Base-by-base conservation (phyloP, 2,888 invertebrate genomes). In the Rutpela maculata region DNA sequence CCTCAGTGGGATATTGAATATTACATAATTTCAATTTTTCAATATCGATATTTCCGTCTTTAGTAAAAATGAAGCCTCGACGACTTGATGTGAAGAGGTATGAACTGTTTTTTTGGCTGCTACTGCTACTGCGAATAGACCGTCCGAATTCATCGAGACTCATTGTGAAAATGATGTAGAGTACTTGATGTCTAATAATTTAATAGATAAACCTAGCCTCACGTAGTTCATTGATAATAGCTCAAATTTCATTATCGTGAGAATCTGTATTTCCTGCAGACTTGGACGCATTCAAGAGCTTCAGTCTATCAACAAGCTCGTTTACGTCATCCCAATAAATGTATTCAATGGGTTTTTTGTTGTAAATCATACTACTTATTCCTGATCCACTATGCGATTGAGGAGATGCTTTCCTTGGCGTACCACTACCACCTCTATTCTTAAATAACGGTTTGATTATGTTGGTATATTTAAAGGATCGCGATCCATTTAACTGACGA, bases 241-340 rank as follows among this genome's bases (percentile, higher is more conserved):
- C 18, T 56, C 18, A 57, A 57, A 57, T 57, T n/a, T n/a, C n/a
- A n/a, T n/a, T n/a, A n/a, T n/a, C n/a, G n/a, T n/a, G n/a, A n/a
- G n/a, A n/a, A n/a, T 57, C 19, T 18, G 19, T 57, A 22, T 57
- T 57, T 57, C 57, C 57, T 56, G 18, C 1, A n/a, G 56, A 12
- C 1, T 56, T 56, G 2, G 74, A 66, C 7, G 67, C 67, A 6
- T 59, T 57, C 7, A 86, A 72, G 31, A 88, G 75, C 72, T 80
- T 71, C 50, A 88, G 72, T 78, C 88, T 74, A 50, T 85, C 84
- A 55, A 87, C 81, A 50, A 87, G 75, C 79, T 88, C 86, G 66
- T 80, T 76, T 26, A 78, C 75, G 75, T 81, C 74, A 56, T 78
- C 70, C 78, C 77, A 81, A 50, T 81, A 76, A 17, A 76, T 62